Base-by-base conservation (phyloP, 2,888 invertebrate species). In the Drosophila mettleri region DNA sequence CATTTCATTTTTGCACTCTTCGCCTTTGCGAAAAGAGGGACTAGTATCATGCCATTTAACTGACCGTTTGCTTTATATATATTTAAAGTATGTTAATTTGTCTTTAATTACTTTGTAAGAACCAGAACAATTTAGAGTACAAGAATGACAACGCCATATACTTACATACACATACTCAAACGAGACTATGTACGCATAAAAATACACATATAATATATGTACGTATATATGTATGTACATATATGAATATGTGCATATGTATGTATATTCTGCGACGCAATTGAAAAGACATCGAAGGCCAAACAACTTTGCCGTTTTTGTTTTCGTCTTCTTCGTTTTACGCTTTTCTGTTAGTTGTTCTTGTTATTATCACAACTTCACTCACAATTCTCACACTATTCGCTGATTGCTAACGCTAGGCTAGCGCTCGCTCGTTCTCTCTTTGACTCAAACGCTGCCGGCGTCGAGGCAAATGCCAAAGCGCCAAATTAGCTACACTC, bases 281-380 rank as follows among this genome's bases (percentile, higher is more conserved):
- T 86, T 84, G 79, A 84, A 85, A 85, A 85, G 82, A 87, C 87
- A 84, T 86, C 74, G 89, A 86, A 86, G 89, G 85, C 85, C 89
- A 88, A 86, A 86, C 85, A 85, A 85, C 85, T 80, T 83, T 80
- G 86, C 72, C 68, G 79, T 83, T 80, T 80, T 65, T 69, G 60
- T 70, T 68, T 69, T 64, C 57, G 64, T 55, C 57, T 67, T 53
- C 59, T 55, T 76, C 49, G 49, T 49, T 71, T 81, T 70, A 53
- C 67, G 66, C 20, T 69, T 61, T 71, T 65, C 52, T 76, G 76
- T 65, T 79, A 81, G 76, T 74, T 69, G 58, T 53, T 78, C 71
- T 86, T 86, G 70, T 75, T 84, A 84, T 81, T 73, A 88, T 86
- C 83, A 68, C 71, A 79, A 88, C 88, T 87, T 77, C 79, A 63